phyloP scores from a whole-genome alignment of 2,888 invertebrate genomes.

The Idaea dimidiata region DNA sequence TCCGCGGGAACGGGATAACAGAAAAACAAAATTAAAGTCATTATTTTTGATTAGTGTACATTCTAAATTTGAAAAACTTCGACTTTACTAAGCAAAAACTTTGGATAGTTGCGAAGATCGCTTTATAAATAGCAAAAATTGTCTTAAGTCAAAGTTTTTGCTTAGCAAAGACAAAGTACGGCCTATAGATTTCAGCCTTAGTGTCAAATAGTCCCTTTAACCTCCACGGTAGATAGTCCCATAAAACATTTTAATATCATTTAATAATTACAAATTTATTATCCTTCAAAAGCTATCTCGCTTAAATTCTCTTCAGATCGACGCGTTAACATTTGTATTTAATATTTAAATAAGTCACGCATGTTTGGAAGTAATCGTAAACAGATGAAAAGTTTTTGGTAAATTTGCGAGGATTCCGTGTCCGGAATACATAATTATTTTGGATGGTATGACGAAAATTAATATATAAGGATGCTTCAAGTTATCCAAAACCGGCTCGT shows the following conservation, averaged over 20 bases:
- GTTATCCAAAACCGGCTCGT: neutral
- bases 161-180: too few relatives aligned
- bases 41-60: too few relatives aligned
- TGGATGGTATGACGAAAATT: constrained; percentile 27
- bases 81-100: too few relatives aligned
- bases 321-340: constrained; percentile 4
- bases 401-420: constrained; percentile 26
- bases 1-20: too few relatives aligned
- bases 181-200: too few relatives aligned
- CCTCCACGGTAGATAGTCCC: too few relatives aligned
- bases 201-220: too few relatives aligned
- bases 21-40: too few relatives aligned
- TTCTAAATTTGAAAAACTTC: too few relatives aligned
- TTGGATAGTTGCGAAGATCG: too few relatives aligned
- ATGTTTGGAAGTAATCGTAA: constrained; percentile 21
- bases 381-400: constrained; percentile 27
- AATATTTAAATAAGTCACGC: constrained; percentile 24
- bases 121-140: too few relatives aligned
- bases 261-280: neutral
- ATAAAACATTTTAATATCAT: neutral
- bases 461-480: neutral
- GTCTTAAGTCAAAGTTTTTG: too few relatives aligned
- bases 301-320: neutral
- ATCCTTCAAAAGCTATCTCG: neutral
- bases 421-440: constrained; percentile 25